phyloP scores from a whole-genome alignment of 1,140 invertebrate genomes.

The Drosophila bocqueti region DNA sequence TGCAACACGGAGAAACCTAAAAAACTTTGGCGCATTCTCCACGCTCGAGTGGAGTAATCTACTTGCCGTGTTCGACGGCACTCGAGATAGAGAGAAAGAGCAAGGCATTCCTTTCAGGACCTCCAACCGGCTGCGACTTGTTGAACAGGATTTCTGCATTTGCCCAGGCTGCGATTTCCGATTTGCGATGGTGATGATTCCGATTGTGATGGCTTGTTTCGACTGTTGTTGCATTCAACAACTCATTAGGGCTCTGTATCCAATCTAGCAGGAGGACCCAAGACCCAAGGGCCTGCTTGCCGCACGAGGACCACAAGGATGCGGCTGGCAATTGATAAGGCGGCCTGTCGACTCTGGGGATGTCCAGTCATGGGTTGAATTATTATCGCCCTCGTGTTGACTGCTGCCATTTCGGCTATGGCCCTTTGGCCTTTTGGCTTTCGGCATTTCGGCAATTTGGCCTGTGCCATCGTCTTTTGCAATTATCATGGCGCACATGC shows the following conservation, averaged over 20 bases:
- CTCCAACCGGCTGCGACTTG: slow-evolving; percentile 32
- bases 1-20: neutral
- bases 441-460: slow-evolving; percentile 19
- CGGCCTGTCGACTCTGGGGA: slow-evolving; percentile 25
- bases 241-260: slow-evolving; percentile 67
- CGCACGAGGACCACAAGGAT: slow-evolving; percentile 24
- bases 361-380: slow-evolving; percentile 65
- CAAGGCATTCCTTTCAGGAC: slow-evolving; percentile 8
- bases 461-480: slow-evolving; percentile 56
- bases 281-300: slow-evolving; percentile 3
- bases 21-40: slow-evolving; percentile 26
- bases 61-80: slow-evolving; percentile 44
- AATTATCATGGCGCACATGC: slow-evolving; percentile 70
- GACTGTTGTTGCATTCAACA: slow-evolving; percentile 56
- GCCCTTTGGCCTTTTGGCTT: slow-evolving; percentile 35
- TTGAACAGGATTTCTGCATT: slow-evolving; percentile 76
- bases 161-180: slow-evolving; percentile 7
- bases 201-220: slow-evolving; percentile 10
- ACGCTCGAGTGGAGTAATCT: slow-evolving; percentile 33
- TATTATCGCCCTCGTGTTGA: slow-evolving; percentile 76
- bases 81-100: neutral
- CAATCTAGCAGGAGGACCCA: slow-evolving; percentile 29
- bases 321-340: slow-evolving; percentile 66
- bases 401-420: slow-evolving; percentile 54
- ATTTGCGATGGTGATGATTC: neutral